Evolutionary conservation across 2,113 vertebrate species (phyloP), one percentile per base, ranked within the genome.

Genomic region (Corythaeola cristata): DNA sequence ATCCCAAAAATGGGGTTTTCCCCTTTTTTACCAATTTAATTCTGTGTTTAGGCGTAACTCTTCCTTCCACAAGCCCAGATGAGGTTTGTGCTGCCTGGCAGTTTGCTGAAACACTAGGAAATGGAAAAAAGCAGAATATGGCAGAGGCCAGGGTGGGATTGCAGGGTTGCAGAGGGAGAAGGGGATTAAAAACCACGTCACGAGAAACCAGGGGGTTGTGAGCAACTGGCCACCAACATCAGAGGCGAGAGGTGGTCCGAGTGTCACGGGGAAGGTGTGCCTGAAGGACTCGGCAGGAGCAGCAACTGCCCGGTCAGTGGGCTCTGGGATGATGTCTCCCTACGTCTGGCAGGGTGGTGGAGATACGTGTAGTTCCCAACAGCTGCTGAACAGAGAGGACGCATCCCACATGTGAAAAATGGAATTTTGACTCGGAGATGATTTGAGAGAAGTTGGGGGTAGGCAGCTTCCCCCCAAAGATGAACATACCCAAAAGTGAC

Each of bases 361-460:
- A 50, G 53, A 5, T 45, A 19, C 0, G 0, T 35, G 62, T 19
- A 5, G 32, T 35, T 89, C 60, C 56, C 75, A 74, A 3, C 26
- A 33, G 52, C 8, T 85, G 62, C 87, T 68, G 5, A 75, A 26
- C 9, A 73, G 28, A 59, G 69, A 73, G 41, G 32, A 21, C 33
- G 39, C 30, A 24, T 72, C 19, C 49, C 59, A 23, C 13, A 1
- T 55, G 59, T 20, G 3, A 35, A 63, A 91, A 88, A 52, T 7
- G 17, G 58, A n/a, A 24, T 60, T 85, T 59, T 39, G 55, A 64
- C 47, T 69, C 5, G 0, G 68, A 74, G 45, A 3, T 58, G 3
- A 20, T 37, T 53, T 28, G 73, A 71, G 41, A 89, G 19, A 37
- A 13, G 6, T 4, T 41, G 20, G 21, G 39, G 6, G 1, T 50